Base-by-base conservation (phyloP, 92 coral and sea anemone genomes). In the Micromussa lordhowensis region DNA sequence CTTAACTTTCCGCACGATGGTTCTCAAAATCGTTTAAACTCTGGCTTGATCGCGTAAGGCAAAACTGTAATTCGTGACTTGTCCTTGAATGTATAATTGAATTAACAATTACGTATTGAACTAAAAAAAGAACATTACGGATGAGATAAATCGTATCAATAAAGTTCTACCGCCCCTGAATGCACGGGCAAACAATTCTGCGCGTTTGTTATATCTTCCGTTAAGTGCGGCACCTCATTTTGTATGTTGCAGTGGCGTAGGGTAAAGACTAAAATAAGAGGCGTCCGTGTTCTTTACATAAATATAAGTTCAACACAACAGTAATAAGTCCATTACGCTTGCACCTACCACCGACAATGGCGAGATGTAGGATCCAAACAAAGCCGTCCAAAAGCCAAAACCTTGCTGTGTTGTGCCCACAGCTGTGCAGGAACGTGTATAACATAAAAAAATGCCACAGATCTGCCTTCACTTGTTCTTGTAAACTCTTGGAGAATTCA, bases 41-140 rank as follows among this genome's bases (percentile, higher is more conserved):
- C 54, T 49, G 30, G 9, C 30, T 24, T 19, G 69, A 64, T 66
- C 34, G 71, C 5, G 71, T 16, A 32, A 73, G 36, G 1, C 48
- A 35, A 73, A 19, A 32, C 71, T 83, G 49, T 32, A 15, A 26
- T 21, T 3, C 29, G 38, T 32, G 53, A 75, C 58, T 12, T 15
- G 59, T 32, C 61, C 58, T 49, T 55, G 28, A 54, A 17, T 58
- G 26, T 34, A 40, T 73, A 84, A 84, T 84, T 75, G 30, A 84
- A 84, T 84, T 84, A 84, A 84, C 80, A 72, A 75, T 32, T 84
- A 19, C 44, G 31, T 49, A 69, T 38, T 49, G 49, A 73, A 26
- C 13, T 38, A n/a, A 84, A n/a, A 22, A 36, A 82, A 30, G 34
- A 32, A n/a, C 44, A 8, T 17, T 44, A 14, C 24, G 4, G 40